These are phyloP conservation scores for Agriopis leucophaearia DNA, from an alignment of 2,888 invertebrate species.

Conservation along the genomic window DNA sequence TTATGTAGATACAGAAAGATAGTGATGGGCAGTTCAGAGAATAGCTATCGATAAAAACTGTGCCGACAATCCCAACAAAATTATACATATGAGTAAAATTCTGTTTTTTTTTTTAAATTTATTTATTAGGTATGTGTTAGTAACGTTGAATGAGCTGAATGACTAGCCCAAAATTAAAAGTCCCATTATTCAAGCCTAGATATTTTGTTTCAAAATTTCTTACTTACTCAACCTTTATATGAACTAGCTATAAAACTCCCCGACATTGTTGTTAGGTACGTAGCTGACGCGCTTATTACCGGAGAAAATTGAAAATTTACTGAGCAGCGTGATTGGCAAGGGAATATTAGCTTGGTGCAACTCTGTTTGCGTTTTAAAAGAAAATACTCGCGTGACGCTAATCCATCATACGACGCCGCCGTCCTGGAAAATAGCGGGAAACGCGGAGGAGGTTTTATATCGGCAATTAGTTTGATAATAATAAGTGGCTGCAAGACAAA, in stretches of 20 bases:
- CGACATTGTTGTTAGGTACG: conserved; percentile 74
- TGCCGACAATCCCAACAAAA: background rate
- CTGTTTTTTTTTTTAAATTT: background rate
- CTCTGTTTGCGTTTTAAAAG: conserved; percentile 73
- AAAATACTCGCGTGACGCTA: conserved; percentile 76
- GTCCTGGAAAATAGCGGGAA: conserved; percentile 46
- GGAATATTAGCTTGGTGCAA: conserved; percentile 83
- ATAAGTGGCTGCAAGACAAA: conserved; percentile 1
- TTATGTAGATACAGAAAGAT: background rate
- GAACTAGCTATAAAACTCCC: conserved; percentile 19
- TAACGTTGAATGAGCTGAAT: background rate
- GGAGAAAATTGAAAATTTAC: conserved; percentile 84
- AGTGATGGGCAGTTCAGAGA: background rate
- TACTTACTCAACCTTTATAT: conserved; percentile 8
- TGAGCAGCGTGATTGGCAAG: conserved; percentile 83
- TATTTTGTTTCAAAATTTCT: background rate
- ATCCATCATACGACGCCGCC: conserved; percentile 74
- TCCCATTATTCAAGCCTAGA: background rate
- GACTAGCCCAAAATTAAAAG: background rate
- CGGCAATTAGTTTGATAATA: conserved; percentile 38
- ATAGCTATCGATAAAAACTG: background rate
- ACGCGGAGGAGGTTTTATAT: conserved; percentile 45
- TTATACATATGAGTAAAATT: too few relatives aligned
- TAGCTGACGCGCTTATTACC: conserved; percentile 82
- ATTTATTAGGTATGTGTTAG: background rate